These are phyloP conservation scores for Saguinus midas DNA, from an alignment of 2,113 vertebrate species.

Conservation along the genomic window DNA sequence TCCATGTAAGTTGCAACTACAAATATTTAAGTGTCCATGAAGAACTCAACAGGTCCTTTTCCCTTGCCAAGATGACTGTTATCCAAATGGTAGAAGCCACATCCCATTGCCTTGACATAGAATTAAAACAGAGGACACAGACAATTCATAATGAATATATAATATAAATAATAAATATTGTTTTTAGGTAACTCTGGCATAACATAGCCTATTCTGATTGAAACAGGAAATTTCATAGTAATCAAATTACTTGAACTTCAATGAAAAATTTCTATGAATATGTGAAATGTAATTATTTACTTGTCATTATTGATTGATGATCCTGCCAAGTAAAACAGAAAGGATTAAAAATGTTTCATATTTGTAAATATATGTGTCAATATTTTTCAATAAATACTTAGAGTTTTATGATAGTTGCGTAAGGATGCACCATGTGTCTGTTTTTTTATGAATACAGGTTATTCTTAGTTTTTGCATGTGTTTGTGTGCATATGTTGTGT, in stretches of 20 bases:
- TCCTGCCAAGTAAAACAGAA: constrained; percentile 1
- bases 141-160: not conserved
- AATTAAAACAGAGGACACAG: not conserved
- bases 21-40: not conserved
- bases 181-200: not conserved
- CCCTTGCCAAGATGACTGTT: not conserved
- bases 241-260: not conserved
- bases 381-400: not conserved
- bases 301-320: constrained; percentile 45
- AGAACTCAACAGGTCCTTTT: not conserved
- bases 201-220: not conserved
- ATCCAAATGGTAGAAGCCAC: not conserved
- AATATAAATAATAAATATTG: not conserved
- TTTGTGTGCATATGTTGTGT: not conserved
- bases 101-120: not conserved
- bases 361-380: not conserved
- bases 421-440: not conserved
- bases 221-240: not conserved
- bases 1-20: not conserved
- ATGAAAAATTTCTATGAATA: constrained; percentile 56
- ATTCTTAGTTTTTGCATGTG: not conserved
- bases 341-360: not conserved
- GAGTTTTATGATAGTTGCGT: not conserved
- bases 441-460: not conserved
- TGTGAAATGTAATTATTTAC: constrained; percentile 25